A percentile compares a stretch with the other conserved stretches of the same genome.
These are phyloP conservation scores for Leptopilina syphax DNA, from an alignment of 2,888 invertebrate species.

Conservation along the genomic window DNA sequence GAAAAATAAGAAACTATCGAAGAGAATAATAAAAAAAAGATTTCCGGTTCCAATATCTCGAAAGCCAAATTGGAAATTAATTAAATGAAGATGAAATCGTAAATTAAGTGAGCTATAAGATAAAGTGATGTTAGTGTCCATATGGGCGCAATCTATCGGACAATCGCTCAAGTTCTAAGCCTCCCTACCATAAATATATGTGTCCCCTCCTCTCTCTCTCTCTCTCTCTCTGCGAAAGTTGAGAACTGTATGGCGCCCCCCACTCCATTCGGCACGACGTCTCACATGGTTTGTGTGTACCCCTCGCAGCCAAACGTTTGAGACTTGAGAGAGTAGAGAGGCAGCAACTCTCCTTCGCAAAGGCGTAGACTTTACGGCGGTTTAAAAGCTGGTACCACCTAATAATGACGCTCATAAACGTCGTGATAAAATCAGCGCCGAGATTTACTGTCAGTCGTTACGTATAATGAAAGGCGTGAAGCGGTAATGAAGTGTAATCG, in stretches of 20 bases:
- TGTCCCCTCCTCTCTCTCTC: conserved; percentile 44
- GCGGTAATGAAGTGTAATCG: conserved; percentile 75
- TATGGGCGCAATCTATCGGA: conserved; percentile 73
- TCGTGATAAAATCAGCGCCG: conserved; percentile 75
- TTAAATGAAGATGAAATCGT: background rate
- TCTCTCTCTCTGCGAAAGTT: conserved; percentile 43
- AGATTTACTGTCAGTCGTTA: conserved; percentile 73
- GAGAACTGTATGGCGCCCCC: conserved; percentile 35
- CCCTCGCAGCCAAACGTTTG: conserved; percentile 47
- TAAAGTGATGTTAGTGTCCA: conserved; percentile 42
- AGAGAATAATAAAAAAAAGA: background rate
- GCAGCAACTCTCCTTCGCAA: conserved; percentile 66
- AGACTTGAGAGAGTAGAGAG: conserved; percentile 54
- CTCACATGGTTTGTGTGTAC: conserved; percentile 34
- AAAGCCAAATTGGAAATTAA: background rate
- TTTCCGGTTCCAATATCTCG: background rate
- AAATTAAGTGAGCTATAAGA: conserved; percentile 15
- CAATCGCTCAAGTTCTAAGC: conserved; percentile 69
- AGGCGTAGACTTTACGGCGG: conserved; percentile 74
- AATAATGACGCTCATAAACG: conserved; percentile 76
- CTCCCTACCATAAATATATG: conserved; percentile 63
- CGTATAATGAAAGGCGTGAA: conserved; percentile 71
- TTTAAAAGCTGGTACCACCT: conserved; percentile 71
- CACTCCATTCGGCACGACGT: background rate
- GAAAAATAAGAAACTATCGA: background rate